Conservation (phyloP, 2,888 invertebrate genomes). For the Anaspis maculata region DNA sequence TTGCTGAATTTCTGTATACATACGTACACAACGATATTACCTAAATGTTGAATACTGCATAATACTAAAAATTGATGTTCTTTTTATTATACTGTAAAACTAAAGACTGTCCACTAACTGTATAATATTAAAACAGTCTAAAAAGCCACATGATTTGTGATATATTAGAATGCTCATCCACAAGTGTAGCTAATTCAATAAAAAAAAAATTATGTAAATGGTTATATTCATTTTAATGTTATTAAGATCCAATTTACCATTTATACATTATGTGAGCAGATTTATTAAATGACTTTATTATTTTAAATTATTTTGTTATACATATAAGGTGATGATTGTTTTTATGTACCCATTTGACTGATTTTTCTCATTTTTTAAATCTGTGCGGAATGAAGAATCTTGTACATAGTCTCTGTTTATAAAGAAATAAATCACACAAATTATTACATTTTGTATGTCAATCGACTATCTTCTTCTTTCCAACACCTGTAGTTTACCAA, state of each 20-base stretch:
- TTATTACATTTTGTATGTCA: too few species aligned
- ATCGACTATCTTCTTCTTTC: too few species aligned
- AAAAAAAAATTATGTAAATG: slow-evolving; percentile 8
- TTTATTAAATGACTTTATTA: slow-evolving; percentile 22
- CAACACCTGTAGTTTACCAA: slow-evolving; percentile 26
- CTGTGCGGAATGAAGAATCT: slow-evolving; percentile 18
- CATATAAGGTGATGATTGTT: too few species aligned
- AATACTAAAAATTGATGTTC: too few species aligned
- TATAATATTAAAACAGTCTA: slow-evolving; percentile 19
- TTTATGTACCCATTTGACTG: slow-evolving; percentile 22
- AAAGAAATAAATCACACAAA: slow-evolving; percentile 10
- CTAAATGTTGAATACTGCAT: too few species aligned
- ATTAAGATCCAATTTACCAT: slow-evolving; percentile 10
- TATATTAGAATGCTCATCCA: slow-evolving; percentile 39
- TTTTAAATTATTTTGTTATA: slow-evolving; percentile 17
- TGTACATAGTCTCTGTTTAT: slow-evolving; percentile 30
- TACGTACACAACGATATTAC: too few species aligned
- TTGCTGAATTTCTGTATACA: too few species aligned
- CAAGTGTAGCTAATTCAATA: slow-evolving; percentile 27
- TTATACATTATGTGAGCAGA: slow-evolving; percentile 16
- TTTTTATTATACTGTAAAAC: too few species aligned
- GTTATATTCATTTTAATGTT: slow-evolving; percentile 7
- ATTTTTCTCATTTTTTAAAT: slow-evolving; percentile 27
- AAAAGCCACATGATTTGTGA: slow-evolving; percentile 34
- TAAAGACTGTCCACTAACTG: slow-evolving; percentile 12